Evolutionary conservation across 2,797 vertebrate species (phyloP).

Genomic region (Lepilemur ruficaudatus): DNA sequence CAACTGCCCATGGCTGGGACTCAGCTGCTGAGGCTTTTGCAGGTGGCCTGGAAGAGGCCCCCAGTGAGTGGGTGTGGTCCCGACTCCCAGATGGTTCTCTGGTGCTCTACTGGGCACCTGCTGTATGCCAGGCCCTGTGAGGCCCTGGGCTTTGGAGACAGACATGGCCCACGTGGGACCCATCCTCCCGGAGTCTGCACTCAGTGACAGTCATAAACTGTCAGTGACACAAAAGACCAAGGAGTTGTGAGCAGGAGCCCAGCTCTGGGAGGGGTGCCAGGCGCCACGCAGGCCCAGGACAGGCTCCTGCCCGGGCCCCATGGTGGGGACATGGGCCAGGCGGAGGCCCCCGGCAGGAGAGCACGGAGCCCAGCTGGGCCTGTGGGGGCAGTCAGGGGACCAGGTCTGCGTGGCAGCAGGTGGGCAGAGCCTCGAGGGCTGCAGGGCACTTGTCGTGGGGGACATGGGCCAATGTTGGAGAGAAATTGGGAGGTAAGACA

Average conservation of each 20-base stretch:
- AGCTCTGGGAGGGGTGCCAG: rapidly evolving
- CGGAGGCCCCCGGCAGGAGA: not conserved
- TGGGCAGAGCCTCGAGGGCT: not conserved
- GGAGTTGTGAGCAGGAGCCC: not conserved
- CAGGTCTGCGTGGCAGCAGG: no score
- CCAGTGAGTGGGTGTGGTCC: no score
- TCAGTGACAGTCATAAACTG: not conserved
- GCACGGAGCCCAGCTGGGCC: rapidly evolving
- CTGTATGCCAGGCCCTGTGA: not conserved
- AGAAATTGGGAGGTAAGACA: not conserved
- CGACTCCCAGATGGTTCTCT: rapidly evolving
- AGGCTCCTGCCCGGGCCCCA: rapidly evolving
- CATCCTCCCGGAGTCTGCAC: not conserved
- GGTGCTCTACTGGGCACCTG: not conserved
- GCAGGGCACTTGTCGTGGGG: no score
- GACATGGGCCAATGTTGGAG: not conserved
- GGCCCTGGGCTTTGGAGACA: not conserved
- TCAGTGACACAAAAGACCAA: not conserved
- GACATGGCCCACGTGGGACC: rapidly evolving
- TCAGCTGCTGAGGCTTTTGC: not conserved
- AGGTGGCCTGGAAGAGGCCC: not conserved
- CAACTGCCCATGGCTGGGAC: not conserved
- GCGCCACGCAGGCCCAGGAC: rapidly evolving
- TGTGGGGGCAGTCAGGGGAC: not conserved
- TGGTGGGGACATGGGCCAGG: not conserved